phyloP scores from a whole-genome alignment of 2,888 invertebrate genomes.

The Lepidocyrtoides sp. region DNA sequence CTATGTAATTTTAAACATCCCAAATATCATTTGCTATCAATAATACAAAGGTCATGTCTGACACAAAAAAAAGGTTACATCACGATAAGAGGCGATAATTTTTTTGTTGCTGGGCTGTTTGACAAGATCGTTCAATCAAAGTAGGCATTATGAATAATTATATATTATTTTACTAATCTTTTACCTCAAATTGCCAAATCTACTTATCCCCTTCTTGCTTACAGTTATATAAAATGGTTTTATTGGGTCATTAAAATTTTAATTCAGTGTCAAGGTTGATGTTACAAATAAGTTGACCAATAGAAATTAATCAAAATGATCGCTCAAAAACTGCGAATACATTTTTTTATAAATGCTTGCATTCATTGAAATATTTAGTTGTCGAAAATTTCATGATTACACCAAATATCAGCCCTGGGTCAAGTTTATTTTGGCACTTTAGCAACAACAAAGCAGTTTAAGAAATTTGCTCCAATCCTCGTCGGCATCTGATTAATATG shows the following conservation, averaged over 20 bases:
- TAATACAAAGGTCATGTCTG: not conserved
- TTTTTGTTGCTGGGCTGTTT: conserved; percentile 9
- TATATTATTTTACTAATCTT: not conserved
- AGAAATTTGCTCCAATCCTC: too few species aligned
- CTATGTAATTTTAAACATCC: not conserved
- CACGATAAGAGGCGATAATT: not conserved
- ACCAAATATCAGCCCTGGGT: too few species aligned
- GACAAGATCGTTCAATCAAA: not conserved
- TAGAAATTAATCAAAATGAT: too few species aligned
- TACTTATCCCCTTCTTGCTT: not conserved
- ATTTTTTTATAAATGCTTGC: too few species aligned
- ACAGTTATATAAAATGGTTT: not conserved
- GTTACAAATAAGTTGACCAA: too few species aligned
- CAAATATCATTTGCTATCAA: not conserved
- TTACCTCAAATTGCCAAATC: not conserved
- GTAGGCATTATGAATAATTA: too few species aligned
- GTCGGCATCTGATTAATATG: too few species aligned
- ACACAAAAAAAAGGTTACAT: conserved; percentile 11
- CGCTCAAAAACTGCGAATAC: too few species aligned
- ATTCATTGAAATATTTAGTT: too few species aligned
- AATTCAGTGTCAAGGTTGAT: not conserved
- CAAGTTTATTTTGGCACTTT: too few species aligned
- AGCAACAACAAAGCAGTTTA: too few species aligned
- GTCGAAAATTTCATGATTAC: too few species aligned
- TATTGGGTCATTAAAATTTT: not conserved